Evolutionary conservation across 1,140 invertebrate genomes (phyloP).

Genomic region (Drosophila nannoptera): DNA sequence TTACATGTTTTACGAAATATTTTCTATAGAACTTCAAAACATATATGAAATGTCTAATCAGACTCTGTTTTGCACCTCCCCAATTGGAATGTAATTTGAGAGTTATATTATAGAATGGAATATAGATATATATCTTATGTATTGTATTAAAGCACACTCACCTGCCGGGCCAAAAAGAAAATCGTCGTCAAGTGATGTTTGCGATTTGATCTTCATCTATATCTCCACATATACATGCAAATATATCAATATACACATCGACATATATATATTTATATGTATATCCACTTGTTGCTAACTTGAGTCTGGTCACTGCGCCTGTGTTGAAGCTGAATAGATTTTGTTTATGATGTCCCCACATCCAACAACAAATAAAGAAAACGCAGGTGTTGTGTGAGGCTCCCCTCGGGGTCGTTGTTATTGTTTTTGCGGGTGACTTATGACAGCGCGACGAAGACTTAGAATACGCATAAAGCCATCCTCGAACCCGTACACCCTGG

Average conservation of each 20-base stretch:
- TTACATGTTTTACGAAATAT: too few relatives aligned
- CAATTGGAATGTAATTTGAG: too few relatives aligned
- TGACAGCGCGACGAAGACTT: constrained; percentile 20
- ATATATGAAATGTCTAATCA: not conserved
- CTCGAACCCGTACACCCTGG: not conserved
- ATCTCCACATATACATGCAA: not conserved
- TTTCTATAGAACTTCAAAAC: not conserved
- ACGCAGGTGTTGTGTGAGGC: constrained; percentile 31
- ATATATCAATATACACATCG: not conserved
- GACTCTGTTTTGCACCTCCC: too few relatives aligned
- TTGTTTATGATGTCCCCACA: constrained; percentile 44
- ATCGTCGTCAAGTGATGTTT: not conserved
- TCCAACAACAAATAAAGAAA: constrained; percentile 65
- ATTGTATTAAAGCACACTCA: too few relatives aligned
- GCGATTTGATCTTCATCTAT: constrained; percentile 32
- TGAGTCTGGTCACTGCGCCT: constrained; percentile 23
- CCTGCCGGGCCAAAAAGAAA: too few relatives aligned
- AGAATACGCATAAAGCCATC: constrained; percentile 5
- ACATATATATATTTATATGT: constrained; percentile 18
- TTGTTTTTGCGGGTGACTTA: constrained; percentile 8
- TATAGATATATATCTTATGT: not conserved
- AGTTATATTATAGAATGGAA: too few relatives aligned
- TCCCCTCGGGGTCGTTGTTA: not conserved
- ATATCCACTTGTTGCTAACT: constrained; percentile 72
- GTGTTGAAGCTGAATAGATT: constrained; percentile 24